These are phyloP conservation scores for Platypus cylindrus DNA, from an alignment of 2,888 invertebrate species.

Conservation along the genomic window DNA sequence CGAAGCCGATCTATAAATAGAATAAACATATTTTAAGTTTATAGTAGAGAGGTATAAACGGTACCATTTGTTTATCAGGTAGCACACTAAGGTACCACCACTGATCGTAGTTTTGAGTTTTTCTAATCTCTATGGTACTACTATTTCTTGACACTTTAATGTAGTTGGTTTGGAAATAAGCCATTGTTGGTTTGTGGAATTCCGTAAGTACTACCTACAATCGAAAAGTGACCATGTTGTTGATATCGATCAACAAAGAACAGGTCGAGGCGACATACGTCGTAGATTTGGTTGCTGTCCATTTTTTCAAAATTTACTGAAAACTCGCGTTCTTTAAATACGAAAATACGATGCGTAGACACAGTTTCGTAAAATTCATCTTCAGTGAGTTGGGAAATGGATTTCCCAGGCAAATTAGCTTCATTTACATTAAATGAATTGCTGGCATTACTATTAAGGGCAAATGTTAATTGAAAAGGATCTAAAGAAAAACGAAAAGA, in stretches of 20 bases:
- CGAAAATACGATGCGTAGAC: slow-evolving; percentile 17
- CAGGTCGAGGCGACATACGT: slow-evolving; percentile 12
- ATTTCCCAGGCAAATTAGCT: slow-evolving; percentile 8
- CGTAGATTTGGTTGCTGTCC: slow-evolving; percentile 4
- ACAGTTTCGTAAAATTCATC: slow-evolving; percentile 15
- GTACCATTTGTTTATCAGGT: slow-evolving; percentile 12
- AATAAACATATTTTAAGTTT: background rate
- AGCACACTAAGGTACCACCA: slow-evolving; percentile 18
- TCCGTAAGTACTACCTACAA: slow-evolving; percentile 15
- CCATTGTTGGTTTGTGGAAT: slow-evolving; percentile 17
- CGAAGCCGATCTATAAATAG: background rate
- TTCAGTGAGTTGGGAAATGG: slow-evolving; percentile 4
- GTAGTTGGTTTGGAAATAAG: slow-evolving; percentile 10
- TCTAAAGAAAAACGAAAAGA: slow-evolving; percentile 9
- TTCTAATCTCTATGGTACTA: slow-evolving; percentile 5
- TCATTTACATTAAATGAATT: slow-evolving; percentile 5
- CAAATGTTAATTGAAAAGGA: slow-evolving; percentile 12
- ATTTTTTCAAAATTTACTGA: slow-evolving; percentile 16
- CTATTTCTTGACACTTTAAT: slow-evolving; percentile 4
- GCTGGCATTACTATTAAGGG: background rate
- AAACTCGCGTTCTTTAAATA: slow-evolving; percentile 13
- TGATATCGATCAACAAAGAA: background rate
- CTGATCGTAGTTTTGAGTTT: slow-evolving; percentile 11
- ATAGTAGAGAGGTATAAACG: background rate
- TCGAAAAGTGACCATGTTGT: background rate